These are phyloP conservation scores for Hyles euphorbiae DNA, from an alignment of 1,140 invertebrate genomes.

Conservation along the genomic window DNA sequence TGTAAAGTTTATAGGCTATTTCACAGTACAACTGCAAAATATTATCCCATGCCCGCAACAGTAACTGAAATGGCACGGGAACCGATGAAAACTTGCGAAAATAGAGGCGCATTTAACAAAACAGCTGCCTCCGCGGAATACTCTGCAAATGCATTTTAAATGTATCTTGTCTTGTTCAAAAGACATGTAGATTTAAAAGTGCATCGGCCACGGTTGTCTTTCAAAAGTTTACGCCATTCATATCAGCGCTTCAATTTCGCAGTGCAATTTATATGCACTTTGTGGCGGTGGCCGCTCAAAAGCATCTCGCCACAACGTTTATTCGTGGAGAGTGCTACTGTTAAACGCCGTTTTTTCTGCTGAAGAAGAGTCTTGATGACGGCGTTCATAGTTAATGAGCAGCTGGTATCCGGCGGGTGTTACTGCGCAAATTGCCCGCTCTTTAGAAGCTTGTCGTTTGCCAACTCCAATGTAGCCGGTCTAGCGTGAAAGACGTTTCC, in stretches of 20 bases:
- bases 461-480: slow-evolving; percentile 43
- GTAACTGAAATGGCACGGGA: too few relatives aligned
- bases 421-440: slow-evolving; percentile 60
- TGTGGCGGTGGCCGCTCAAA: slow-evolving; percentile 56
- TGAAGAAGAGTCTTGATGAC: slow-evolving; percentile 69
- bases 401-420: slow-evolving; percentile 62
- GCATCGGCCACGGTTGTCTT: slow-evolving; percentile 47
- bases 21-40: too few relatives aligned
- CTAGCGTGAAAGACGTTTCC: slow-evolving; percentile 59
- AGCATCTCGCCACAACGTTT: slow-evolving; percentile 51
- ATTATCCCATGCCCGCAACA: too few relatives aligned
- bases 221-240: slow-evolving; percentile 60
- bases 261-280: slow-evolving; percentile 73
- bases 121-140: too few relatives aligned
- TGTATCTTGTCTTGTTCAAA: slow-evolving; percentile 13
- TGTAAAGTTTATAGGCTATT: too few relatives aligned
- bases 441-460: slow-evolving; percentile 51
- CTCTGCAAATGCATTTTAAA: too few relatives aligned
- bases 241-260: slow-evolving; percentile 64
- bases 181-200: slow-evolving; percentile 49
- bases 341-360: slow-evolving; percentile 64
- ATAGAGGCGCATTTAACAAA: too few relatives aligned
- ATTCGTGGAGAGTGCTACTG: slow-evolving; percentile 60
- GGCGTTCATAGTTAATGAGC: slow-evolving; percentile 72
- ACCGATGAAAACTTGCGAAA: too few relatives aligned